Conservation (phyloP, 2,113 vertebrate genomes). For the Oreochromis tanganicae region DNA sequence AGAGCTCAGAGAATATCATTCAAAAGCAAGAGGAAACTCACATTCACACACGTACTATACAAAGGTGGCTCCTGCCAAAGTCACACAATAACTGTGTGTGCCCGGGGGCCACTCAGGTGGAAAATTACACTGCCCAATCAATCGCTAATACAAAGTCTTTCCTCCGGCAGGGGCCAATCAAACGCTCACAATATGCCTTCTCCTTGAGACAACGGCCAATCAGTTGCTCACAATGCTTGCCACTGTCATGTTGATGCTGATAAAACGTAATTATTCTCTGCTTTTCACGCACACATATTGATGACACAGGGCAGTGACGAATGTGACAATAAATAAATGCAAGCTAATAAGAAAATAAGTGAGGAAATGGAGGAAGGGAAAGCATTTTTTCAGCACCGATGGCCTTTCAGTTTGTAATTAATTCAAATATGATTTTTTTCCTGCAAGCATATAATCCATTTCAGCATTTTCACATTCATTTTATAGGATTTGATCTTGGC, state of each 20-base stretch:
- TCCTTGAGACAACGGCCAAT: constrained; percentile 44
- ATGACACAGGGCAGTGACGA: constrained; percentile 23
- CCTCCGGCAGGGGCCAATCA: constrained; percentile 45
- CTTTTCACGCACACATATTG: constrained; percentile 43
- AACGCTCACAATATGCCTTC: constrained; percentile 30
- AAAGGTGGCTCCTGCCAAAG: constrained; percentile 26
- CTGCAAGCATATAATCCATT: constrained; percentile 55
- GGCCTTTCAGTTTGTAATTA: constrained; percentile 55
- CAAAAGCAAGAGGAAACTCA: not conserved
- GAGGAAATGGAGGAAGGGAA: not conserved
- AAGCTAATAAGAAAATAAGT: constrained; percentile 47
- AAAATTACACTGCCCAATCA: constrained; percentile 70
- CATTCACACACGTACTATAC: constrained; percentile 5
- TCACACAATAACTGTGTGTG: constrained; percentile 39
- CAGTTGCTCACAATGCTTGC: constrained; percentile 36
- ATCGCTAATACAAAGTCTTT: constrained; percentile 55
- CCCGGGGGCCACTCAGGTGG: constrained; percentile 47
- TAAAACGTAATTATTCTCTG: constrained; percentile 56
- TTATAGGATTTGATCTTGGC: constrained; percentile 53
- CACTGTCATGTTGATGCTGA: constrained; percentile 45
- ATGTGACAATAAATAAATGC: constrained; percentile 37
- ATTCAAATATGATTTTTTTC: constrained; percentile 53
- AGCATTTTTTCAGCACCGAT: not conserved
- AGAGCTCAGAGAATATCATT: constrained; percentile 24
- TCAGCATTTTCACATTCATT: constrained; percentile 51